Conservation (phyloP, 2,797 vertebrate species). For the Allobates femoralis region DNA sequence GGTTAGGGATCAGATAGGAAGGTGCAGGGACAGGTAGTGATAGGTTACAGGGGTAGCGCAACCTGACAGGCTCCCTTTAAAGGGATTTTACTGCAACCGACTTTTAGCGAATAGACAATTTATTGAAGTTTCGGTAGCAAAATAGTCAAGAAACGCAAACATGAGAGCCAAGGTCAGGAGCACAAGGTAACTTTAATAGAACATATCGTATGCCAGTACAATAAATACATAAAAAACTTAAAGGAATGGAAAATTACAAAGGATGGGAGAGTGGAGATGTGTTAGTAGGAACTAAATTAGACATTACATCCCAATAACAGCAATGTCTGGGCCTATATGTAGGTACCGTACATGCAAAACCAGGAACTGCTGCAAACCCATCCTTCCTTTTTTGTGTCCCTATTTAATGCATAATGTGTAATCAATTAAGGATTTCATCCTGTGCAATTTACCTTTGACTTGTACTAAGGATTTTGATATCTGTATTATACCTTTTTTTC, state of each 20-base stretch:
- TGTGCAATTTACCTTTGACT: neutral
- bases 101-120: neutral
- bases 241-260: conserved; percentile 40
- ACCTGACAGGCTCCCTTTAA: neutral
- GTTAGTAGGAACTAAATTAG: neutral
- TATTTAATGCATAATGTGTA: neutral
- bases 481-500: neutral
- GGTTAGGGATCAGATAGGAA: too few species aligned
- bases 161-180: neutral
- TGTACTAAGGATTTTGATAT: neutral
- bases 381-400: too few species aligned
- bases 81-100: neutral
- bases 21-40: too few species aligned
- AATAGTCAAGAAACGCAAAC: neutral
- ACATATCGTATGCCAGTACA: conserved; percentile 27
- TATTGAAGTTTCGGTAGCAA: neutral
- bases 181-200: conserved; percentile 14
- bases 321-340: neutral
- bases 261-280: neutral
- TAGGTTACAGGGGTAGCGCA: too few species aligned
- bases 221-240: conserved; percentile 50
- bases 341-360: too few species aligned
- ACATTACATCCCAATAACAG: neutral
- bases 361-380: too few species aligned
- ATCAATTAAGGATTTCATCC: neutral